A percentile compares a stretch with the other conserved stretches of the same genome.
Evolutionary conservation across 2,113 vertebrate species (phyloP).

Genomic region (Talpa occidentalis): DNA sequence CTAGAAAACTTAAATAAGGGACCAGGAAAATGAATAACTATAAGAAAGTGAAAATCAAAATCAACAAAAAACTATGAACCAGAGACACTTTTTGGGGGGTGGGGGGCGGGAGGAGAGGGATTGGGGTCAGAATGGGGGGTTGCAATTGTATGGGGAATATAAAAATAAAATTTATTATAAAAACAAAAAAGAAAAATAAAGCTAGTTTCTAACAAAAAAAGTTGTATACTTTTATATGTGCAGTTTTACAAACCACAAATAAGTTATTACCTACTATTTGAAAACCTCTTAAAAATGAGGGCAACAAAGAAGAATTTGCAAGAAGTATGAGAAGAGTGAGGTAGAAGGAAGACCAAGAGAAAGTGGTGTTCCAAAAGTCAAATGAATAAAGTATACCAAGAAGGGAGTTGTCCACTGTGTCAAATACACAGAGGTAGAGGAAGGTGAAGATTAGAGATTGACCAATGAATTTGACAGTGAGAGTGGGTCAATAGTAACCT

Average conservation of each 20-base stretch:
- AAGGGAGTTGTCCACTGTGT: neutral
- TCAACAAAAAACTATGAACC: too few relatives aligned
- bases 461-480: neutral
- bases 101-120: too few relatives aligned
- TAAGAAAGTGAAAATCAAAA: too few relatives aligned
- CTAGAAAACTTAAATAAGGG: too few relatives aligned
- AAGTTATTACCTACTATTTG: neutral
- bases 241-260: neutral
- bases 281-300: slow-evolving; percentile 6
- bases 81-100: too few relatives aligned
- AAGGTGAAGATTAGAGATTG: neutral
- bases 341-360: neutral
- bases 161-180: too few relatives aligned
- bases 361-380: neutral
- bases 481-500: neutral
- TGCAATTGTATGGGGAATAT: too few relatives aligned
- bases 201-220: too few relatives aligned
- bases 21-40: too few relatives aligned
- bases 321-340: neutral
- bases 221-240: neutral
- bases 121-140: too few relatives aligned
- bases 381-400: neutral
- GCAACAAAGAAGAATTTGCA: neutral
- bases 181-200: too few relatives aligned
- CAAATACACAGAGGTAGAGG: neutral